Conservation (phyloP, 2,888 invertebrate species). For the Bombyx huttoni region DNA sequence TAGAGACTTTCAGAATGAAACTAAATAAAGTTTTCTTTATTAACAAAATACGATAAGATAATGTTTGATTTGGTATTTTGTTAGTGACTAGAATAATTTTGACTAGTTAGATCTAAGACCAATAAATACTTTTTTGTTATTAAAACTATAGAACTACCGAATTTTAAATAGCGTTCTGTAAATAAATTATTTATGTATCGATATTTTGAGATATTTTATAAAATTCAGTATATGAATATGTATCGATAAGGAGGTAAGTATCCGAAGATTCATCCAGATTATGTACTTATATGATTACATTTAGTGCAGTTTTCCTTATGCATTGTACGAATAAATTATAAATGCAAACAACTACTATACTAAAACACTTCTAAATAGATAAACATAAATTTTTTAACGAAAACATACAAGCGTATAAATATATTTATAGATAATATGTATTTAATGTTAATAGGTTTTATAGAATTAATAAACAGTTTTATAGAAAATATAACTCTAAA, state of each 20-base stretch:
- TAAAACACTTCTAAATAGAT: background rate
- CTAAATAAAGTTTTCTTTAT: background rate
- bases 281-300: background rate
- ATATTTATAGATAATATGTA: background rate
- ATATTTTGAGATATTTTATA: background rate
- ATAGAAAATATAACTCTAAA: background rate
- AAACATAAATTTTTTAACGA: background rate
- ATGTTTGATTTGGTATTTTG: background rate
- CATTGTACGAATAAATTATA: background rate
- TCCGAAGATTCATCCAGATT: background rate
- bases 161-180: background rate
- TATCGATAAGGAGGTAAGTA: background rate
- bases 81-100: background rate
- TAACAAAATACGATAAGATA: background rate
- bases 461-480: background rate
- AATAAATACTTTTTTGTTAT: background rate
- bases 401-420: background rate
- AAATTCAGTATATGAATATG: background rate
- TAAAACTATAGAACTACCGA: background rate
- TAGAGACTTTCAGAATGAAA: background rate
- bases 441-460: background rate
- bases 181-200: background rate
- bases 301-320: background rate
- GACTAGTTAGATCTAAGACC: background rate
- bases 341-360: background rate